These are phyloP conservation scores for Branchinecta sandiegonensis DNA, from an alignment of 2,888 invertebrate genomes.

Conservation along the genomic window DNA sequence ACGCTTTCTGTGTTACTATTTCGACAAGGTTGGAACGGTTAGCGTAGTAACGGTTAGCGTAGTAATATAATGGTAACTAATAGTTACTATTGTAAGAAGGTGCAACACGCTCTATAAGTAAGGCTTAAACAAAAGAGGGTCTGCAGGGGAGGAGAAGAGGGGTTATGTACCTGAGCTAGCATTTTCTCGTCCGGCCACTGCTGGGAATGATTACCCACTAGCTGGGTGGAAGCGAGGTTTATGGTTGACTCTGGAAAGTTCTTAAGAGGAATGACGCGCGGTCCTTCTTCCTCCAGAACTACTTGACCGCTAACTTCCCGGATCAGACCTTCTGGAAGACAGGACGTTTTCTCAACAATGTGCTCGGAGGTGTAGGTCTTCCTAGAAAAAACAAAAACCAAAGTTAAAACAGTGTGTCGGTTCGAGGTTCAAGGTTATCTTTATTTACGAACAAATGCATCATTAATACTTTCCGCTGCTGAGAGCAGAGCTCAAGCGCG, in stretches of 20 bases:
- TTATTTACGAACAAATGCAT: too few relatives aligned
- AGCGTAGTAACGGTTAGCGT: too few relatives aligned
- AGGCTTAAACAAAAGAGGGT: background rate
- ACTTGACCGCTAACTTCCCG: slow-evolving; percentile 37
- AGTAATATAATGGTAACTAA: too few relatives aligned
- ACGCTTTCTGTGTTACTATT: too few relatives aligned
- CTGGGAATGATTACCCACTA: slow-evolving; percentile 35
- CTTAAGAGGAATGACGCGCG: slow-evolving; percentile 32
- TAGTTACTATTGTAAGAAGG: background rate
- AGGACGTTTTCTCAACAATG: slow-evolving; percentile 30
- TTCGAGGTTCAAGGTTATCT: too few relatives aligned
- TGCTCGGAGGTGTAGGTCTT: slow-evolving; percentile 39
- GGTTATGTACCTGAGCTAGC: slow-evolving; percentile 36
- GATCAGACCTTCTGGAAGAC: slow-evolving; percentile 36
- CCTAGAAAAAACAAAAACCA: background rate
- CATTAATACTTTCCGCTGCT: too few relatives aligned
- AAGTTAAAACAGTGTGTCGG: too few relatives aligned
- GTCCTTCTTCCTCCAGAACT: slow-evolving; percentile 39
- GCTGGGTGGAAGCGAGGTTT: slow-evolving; percentile 37
- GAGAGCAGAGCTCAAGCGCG: too few relatives aligned
- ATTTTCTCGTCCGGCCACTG: slow-evolving; percentile 36
- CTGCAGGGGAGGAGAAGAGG: background rate
- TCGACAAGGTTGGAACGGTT: too few relatives aligned
- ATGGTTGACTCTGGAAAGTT: slow-evolving; percentile 39
- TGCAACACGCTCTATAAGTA: background rate